Evolutionary conservation across 2,797 vertebrate genomes (phyloP).

Genomic region (Petrocephalus schoutedeni): DNA sequence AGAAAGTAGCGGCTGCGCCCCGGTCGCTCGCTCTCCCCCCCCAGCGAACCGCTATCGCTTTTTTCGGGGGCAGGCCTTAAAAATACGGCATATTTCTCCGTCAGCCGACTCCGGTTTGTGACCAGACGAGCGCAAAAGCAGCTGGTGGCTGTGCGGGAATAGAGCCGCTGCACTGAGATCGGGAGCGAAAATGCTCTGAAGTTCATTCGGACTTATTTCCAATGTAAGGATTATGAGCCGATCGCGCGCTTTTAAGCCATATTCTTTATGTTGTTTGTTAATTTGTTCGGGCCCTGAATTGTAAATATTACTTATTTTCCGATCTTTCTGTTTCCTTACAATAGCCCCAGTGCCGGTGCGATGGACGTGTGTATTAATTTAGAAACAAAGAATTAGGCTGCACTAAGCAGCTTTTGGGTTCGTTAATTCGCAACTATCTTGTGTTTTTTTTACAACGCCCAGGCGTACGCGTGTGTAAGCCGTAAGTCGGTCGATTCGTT

Average conservation of each 20-base stretch:
- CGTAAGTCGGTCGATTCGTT: not conserved
- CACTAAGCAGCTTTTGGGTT: slow-evolving; percentile 50
- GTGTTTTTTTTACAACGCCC: not conserved
- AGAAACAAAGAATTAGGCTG: slow-evolving; percentile 60
- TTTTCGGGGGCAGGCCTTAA: not conserved
- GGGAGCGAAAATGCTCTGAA: not conserved
- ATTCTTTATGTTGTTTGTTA: not conserved
- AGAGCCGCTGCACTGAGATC: not conserved
- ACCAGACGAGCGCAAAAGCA: not conserved
- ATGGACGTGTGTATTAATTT: slow-evolving; percentile 52
- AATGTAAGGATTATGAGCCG: not conserved
- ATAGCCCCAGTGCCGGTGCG: slow-evolving; percentile 12
- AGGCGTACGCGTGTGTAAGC: not conserved
- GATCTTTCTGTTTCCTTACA: not conserved
- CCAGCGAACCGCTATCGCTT: not conserved
- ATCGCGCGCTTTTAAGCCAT: not conserved
- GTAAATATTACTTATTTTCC: not conserved
- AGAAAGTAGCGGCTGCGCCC: not conserved
- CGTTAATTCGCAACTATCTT: slow-evolving; percentile 32
- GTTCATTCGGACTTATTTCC: not conserved
- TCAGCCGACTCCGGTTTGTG: not conserved
- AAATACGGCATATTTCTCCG: not conserved
- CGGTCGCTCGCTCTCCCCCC: not conserved
- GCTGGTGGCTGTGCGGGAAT: not conserved
- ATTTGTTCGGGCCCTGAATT: not conserved